These are phyloP conservation scores for Nomada lathburiana DNA, from an alignment of 2,888 invertebrate genomes.

Conservation along the genomic window DNA sequence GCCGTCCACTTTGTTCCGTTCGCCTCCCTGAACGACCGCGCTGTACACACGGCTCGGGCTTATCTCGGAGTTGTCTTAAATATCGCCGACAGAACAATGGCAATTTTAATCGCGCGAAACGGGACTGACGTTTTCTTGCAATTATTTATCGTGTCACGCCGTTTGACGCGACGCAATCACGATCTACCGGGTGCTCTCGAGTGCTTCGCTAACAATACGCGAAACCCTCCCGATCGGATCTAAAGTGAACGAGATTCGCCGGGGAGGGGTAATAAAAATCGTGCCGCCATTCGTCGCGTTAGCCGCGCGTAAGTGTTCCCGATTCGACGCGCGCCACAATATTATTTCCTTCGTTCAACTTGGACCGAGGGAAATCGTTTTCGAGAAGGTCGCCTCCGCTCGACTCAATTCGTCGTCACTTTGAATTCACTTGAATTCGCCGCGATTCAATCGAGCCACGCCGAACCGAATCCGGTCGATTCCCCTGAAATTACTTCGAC, in stretches of 20 bases:
- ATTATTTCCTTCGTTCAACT: conserved; percentile 5
- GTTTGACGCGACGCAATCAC: conserved; percentile 42
- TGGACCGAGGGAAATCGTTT: background rate
- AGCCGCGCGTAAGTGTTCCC: no score
- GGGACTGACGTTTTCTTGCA: conserved; percentile 36
- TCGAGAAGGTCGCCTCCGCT: background rate
- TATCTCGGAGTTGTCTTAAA: conserved; percentile 55
- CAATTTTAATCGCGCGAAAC: conserved; percentile 54
- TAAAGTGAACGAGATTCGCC: background rate
- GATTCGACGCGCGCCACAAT: no score
- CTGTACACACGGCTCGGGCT: conserved; percentile 16
- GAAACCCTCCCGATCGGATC: background rate
- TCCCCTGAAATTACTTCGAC: conserved; percentile 1
- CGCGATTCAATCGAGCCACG: background rate
- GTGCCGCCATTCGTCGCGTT: no score
- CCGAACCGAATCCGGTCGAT: conserved; percentile 1
- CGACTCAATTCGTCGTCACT: background rate
- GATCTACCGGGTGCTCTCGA: background rate
- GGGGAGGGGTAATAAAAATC: no score
- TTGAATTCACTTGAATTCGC: no score
- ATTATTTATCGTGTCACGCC: conserved; percentile 48
- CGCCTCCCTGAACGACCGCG: conserved; percentile 10
- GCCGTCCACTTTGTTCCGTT: conserved; percentile 18
- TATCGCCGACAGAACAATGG: conserved; percentile 60
- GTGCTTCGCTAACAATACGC: no score